Base-by-base conservation (phyloP, 2,113 vertebrate species). In the Aldabrachelys gigantea region DNA sequence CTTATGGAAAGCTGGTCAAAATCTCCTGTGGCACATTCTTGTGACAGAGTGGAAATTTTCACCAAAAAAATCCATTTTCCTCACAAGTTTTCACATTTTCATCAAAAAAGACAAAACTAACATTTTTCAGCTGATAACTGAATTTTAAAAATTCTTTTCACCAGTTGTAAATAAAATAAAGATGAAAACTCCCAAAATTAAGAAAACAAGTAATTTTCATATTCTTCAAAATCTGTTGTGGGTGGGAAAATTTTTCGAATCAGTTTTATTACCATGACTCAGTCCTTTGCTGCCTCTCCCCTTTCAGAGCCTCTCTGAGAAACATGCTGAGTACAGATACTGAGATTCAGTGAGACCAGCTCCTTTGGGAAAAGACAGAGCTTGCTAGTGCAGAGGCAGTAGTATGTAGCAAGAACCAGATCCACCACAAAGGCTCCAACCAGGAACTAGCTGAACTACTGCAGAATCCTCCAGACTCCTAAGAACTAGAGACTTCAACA, bases 391-490 rank as follows among this genome's bases (percentile, higher is more conserved):
- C 9, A 22, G 29, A 86, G 91, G 94, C 49, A 21, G 84, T 54
- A 72, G 82, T 84, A 81, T 54, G 19, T 3, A 50, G 38, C 76
- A 86, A 91, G 49, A 75, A 94, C 19, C 78, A 35, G n/a, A 88
- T 62, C 31, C 78, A 62, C 31, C 29, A 21, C 72, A 85, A 89
- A 85, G 0, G 0, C 4, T 1, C 25, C 56, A 84, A 50, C 38
- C 25, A 72, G 52, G 17, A 92, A 22, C 52, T 91, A 87, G 91
- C 94, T 56, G 38, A 91, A n/a, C 59, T 92, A 6, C 83, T 92
- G 25, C 78, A 84, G 56, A 89, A 65, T 91, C 38, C 82, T 92
- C 25, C 72, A 84, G 56, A 88, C 56, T 92, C 38, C 22, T 76
- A 38, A 76, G 21, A 76, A 24, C 83, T 50, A 56, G 89, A 86